Evolutionary conservation across 2,888 invertebrate species (phyloP).

Genomic region (Lycia hirtaria): DNA sequence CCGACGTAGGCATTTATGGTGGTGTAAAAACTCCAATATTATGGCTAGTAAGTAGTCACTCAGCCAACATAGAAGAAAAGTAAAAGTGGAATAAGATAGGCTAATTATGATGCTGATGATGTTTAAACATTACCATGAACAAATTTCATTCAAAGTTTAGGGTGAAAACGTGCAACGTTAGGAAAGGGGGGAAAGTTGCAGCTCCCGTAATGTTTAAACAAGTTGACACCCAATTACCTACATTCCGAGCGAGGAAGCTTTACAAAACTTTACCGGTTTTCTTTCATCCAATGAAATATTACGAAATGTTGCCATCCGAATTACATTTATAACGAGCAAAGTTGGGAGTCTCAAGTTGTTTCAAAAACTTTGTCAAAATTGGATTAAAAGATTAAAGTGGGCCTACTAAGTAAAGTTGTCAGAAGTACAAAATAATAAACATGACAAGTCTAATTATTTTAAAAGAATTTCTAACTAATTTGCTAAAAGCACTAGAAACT

Average conservation of each 20-base stretch:
- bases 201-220: constrained; percentile 2
- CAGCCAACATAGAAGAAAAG: too few species aligned
- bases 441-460: constrained; percentile 12
- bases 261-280: constrained; percentile 23
- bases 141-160: too few species aligned
- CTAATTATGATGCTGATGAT: too few species aligned
- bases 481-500: neutral
- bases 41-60: too few species aligned
- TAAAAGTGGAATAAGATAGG: too few species aligned
- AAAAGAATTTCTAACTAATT: constrained; percentile 6
- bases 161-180: neutral
- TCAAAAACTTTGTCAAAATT: constrained; percentile 33
- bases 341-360: constrained; percentile 38
- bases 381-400: constrained; percentile 39
- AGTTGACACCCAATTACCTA: constrained; percentile 21
- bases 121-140: too few species aligned
- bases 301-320: constrained; percentile 34
- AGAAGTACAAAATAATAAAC: constrained; percentile 27
- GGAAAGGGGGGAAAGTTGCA: neutral
- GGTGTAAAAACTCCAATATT: too few species aligned
- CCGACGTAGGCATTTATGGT: too few species aligned
- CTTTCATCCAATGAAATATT: constrained; percentile 31
- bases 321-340: constrained; percentile 40
- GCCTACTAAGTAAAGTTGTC: constrained; percentile 40
- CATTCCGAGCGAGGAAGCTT: constrained; percentile 11